Base-by-base conservation (phyloP, 2,888 invertebrate genomes). In the Caenorhabditis becei region DNA sequence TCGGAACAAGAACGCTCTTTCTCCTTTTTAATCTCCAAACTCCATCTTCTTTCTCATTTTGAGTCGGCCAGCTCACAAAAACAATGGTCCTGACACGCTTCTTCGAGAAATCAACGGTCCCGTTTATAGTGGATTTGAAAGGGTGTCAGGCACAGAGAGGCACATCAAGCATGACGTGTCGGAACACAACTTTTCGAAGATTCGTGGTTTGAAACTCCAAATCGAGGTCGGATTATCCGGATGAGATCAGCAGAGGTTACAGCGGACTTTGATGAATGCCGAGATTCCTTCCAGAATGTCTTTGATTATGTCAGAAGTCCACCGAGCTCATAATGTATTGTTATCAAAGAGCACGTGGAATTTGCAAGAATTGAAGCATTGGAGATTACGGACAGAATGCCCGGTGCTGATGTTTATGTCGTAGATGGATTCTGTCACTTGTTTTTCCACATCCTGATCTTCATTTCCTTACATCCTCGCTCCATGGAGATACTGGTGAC, bases 81-180 rank as follows among this genome's bases (percentile, higher is more conserved):
- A 49, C 49, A 49, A 49, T 23, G 49, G 2, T 49, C 23, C 4
- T 49, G 49, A 49, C 49, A 49, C 49, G 20, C 23, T n/a, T n/a
- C n/a, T n/a, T n/a, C n/a, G n/a, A n/a, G n/a, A n/a, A n/a, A n/a
- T n/a, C n/a, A 41, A 41, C 14, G 41, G 41, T 41, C 20, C 23
- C 20, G 49, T 49, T 49, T 49, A 32, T 32, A 32, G 32, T 49
- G 49, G 49, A 18, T 49, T 20, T 20, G 49, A 49, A 49, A 20
- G 20, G n/a, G 49, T 49, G 49, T 49, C 49, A 49, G 49, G 49
- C 18, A 23, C 49, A 49, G 49, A 20, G 4, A 3, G 49, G 20
- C 49, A 20, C 49, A 16, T 41, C 41, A 41, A 41, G 14, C 41
- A 49, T 49, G 49, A 49, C 49, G 49, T 44, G 44, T 11, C 44